These are phyloP conservation scores for Drosophila funebris DNA, from an alignment of 1,140 invertebrate genomes.

Conservation along the genomic window DNA sequence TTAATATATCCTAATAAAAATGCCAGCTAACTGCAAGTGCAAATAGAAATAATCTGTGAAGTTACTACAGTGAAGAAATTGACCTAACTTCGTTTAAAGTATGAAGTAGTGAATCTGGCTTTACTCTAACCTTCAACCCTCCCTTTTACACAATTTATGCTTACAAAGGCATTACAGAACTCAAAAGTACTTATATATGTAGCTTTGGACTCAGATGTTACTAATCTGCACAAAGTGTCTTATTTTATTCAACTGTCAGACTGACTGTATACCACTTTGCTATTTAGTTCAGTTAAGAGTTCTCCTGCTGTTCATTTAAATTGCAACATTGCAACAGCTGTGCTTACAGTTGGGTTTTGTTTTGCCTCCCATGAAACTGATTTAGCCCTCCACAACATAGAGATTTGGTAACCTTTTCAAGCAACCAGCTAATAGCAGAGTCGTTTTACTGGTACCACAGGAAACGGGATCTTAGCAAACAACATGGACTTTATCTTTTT, in stretches of 20 bases:
- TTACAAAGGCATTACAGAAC: not conserved
- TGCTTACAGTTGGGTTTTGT: not conserved
- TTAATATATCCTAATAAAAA: too few species aligned
- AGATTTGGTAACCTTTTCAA: constrained; percentile 14
- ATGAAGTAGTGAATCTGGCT: too few species aligned
- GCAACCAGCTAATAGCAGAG: not conserved
- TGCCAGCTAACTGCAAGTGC: too few species aligned
- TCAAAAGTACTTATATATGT: not conserved
- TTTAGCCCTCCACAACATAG: not conserved
- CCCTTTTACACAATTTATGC: not conserved
- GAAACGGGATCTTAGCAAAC: not conserved
- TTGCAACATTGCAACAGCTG: constrained; percentile 34
- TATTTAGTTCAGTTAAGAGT: not conserved
- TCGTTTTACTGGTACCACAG: constrained; percentile 1
- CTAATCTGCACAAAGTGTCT: constrained; percentile 17
- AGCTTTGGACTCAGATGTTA: constrained; percentile 12
- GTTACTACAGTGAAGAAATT: too few species aligned
- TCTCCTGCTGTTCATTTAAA: not conserved
- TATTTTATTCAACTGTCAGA: constrained; percentile 4
- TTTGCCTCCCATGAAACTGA: not conserved
- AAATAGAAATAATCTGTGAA: too few species aligned
- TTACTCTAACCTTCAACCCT: not conserved
- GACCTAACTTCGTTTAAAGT: too few species aligned
- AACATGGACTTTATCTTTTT: constrained; percentile 10
- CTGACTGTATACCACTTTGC: not conserved